Conservation (phyloP, 2,113 vertebrate genomes). For the Brachionichthys hirsutus region DNA sequence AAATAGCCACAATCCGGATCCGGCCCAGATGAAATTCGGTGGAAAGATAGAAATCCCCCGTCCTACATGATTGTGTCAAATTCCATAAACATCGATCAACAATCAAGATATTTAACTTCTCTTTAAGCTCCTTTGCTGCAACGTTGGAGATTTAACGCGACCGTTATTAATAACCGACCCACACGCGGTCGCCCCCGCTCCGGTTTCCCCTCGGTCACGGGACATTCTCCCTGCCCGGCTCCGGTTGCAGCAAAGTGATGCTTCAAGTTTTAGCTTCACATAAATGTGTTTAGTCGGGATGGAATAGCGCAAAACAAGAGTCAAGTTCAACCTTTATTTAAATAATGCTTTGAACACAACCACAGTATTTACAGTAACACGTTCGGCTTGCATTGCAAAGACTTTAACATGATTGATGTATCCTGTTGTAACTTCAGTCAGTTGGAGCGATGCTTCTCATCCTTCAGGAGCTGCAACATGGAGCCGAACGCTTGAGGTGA, state of each 20-base stretch:
- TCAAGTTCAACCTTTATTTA: constrained; percentile 37
- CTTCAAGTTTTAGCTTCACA: not conserved
- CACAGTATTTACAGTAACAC: constrained; percentile 42
- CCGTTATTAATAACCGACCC: constrained; percentile 76
- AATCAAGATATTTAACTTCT: too few relatives aligned
- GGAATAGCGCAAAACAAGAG: not conserved
- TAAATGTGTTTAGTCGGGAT: not conserved
- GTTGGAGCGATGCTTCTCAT: too few relatives aligned
- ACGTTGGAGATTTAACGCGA: too few relatives aligned
- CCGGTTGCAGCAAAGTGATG: not conserved
- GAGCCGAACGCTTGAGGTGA: too few relatives aligned
- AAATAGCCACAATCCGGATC: too few relatives aligned
- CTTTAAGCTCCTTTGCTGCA: too few relatives aligned
- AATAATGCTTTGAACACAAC: constrained; percentile 45
- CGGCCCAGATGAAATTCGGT: too few relatives aligned
- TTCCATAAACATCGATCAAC: too few relatives aligned
- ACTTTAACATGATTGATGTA: not conserved
- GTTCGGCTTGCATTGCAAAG: constrained; percentile 6
- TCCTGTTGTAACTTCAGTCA: not conserved
- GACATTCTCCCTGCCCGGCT: not conserved
- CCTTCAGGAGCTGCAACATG: too few relatives aligned
- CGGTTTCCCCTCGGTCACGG: constrained; percentile 53
- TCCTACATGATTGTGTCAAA: too few relatives aligned
- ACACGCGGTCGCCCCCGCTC: constrained; percentile 68
- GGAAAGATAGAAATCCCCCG: too few relatives aligned